Percentiles rank a stretch among this genome's conserved stretches.
phyloP scores from a whole-genome alignment of 2,797 vertebrate genomes.

The Nyctalus aviator region DNA sequence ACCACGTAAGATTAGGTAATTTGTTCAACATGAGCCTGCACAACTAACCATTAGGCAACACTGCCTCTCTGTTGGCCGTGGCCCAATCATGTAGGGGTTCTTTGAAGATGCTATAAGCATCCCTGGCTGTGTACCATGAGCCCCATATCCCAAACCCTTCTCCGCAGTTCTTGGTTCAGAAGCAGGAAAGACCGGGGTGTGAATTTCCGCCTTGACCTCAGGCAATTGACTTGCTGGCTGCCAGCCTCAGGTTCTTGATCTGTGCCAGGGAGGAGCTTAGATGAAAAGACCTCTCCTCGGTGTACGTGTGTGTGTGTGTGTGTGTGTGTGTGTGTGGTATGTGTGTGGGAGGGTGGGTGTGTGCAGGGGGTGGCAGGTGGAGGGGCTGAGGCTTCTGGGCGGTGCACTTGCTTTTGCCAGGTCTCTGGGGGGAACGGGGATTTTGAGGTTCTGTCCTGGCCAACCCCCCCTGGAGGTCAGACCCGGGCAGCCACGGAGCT shows the following conservation, averaged over 20 bases:
- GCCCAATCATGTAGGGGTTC: not conserved
- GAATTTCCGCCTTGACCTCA: conserved; percentile 5
- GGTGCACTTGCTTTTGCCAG: not conserved
- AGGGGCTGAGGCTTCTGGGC: conserved; percentile 18
- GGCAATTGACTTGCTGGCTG: not conserved
- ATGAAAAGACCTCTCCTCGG: conserved; percentile 21
- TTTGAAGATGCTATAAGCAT: not conserved
- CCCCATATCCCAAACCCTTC: not conserved
- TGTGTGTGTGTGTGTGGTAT: not conserved
- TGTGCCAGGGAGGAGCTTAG: conserved; percentile 36
- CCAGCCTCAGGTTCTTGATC: conserved; percentile 42
- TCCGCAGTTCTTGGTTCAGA: not conserved
- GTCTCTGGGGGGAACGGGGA: conserved; percentile 5
- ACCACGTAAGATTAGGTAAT: not conserved
- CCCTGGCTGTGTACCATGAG: not conserved
- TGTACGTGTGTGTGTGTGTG: not conserved
- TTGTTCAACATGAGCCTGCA: not conserved
- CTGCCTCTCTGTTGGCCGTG: not conserved
- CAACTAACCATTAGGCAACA: not conserved
- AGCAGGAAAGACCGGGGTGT: not conserved
- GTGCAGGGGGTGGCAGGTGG: not conserved
- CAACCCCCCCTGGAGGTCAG: not conserved
- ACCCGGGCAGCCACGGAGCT: not conserved
- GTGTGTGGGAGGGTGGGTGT: not conserved
- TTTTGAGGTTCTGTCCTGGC: not conserved